Base-by-base conservation (phyloP, 2,888 invertebrate genomes). In the Lobophora halterata region DNA sequence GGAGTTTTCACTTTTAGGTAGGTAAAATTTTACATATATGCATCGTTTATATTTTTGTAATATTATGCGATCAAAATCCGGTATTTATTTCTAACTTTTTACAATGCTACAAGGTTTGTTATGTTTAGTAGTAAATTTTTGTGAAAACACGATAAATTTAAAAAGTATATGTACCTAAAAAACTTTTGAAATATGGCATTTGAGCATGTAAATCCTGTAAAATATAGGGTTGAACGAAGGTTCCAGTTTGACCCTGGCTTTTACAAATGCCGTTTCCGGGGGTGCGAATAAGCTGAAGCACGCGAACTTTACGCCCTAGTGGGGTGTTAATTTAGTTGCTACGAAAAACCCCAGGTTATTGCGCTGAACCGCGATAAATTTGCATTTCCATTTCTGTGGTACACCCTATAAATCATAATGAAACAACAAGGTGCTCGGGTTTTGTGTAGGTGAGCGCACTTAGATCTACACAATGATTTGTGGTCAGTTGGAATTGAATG, bases 241-340 rank as follows among this genome's bases (percentile, higher is more conserved):
- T 52, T 57, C 53, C 28, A 40, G 41, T 39, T 35, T 43, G 64
- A 56, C 71, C 70, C 62, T 61, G 65, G 55, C 52, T 58, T 56
- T 60, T 50, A 47, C 58, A 55, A 70, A 70, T 65, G 68, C 74
- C 71, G 74, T 78, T 77, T 80, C 81, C 81, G 67, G 63, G 44
- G 60, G 56, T 67, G 65, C 65, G 61, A 72, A 67, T 71, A 68
- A 68, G 55, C 49, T 49, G 54, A 58, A 56, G 61, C 80, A 79
- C 81, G 80, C 79, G 57, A 81, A 50, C 65, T 56, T 52, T 48
- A 43, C 53, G 48, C 32, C 40, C 44, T 24, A 43, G 43, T 38
- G 64, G 70, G 70, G 72, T 71, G 74, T 72, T 82, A 79, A 81
- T 79, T 79, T 72, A 67, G 64, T 65, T 63, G 60, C 53, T 54